Evolutionary conservation across 1,140 invertebrate species (phyloP), one percentile per base, ranked within the genome.

Genomic region (Calycopis cecrops): DNA sequence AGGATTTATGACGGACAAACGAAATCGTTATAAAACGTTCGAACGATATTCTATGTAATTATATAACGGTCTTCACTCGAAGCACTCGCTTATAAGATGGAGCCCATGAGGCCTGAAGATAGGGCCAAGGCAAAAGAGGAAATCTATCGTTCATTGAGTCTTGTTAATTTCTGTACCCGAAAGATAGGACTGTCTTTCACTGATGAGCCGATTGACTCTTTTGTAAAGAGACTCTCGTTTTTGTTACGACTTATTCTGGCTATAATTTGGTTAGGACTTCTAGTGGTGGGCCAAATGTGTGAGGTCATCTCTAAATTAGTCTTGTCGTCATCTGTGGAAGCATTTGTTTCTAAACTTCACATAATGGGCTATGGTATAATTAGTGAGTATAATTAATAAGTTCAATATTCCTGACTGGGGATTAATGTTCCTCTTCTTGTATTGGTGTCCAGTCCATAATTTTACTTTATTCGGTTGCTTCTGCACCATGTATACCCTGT

Each of bases 361-460:
- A 79, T 83, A 42, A 70, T 70, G 35, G 77, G 77, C 44, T 80
- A 83, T 37, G 77, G 73, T 63, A 73, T 66, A 7, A 75, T 83
- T 68, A 79, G 77, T 83, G 52, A 73, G 71, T 76, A 44, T 51
- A 51, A 21, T 44, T 11, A 35, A 35, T 28, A 33, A 48, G 17
- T 11, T 40, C 16, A 50, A 35, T 47, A 34, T 17, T 14, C 10
- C n/a, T 35, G 21, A 9, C 38, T 52, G 35, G 49, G 47, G 9
- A 48, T 9, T 6, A 0, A 48, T n/a, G n/a, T n/a, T n/a, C n/a
- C n/a, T n/a, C n/a, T n/a, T n/a, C n/a, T n/a, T n/a, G n/a, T n/a
- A n/a, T n/a, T n/a, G n/a, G n/a, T n/a, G n/a, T n/a, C n/a, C n/a
- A n/a, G n/a, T n/a, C n/a, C n/a, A n/a, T n/a, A n/a, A n/a, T n/a